phyloP scores from a whole-genome alignment of 2,888 invertebrate genomes.

The Caradrina kadenii region DNA sequence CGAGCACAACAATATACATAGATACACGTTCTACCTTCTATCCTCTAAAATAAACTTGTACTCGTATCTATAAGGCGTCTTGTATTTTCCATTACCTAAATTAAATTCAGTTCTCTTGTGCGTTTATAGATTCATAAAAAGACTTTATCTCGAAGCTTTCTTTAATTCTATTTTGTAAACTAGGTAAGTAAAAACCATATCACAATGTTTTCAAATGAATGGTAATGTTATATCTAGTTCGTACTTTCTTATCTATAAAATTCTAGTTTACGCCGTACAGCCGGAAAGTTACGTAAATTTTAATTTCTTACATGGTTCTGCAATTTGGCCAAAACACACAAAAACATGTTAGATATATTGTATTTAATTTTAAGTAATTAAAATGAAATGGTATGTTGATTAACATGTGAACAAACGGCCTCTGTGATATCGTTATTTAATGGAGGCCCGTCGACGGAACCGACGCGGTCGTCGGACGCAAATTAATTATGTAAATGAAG shows the following conservation, averaged over 20 bases:
- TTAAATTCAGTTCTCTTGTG: constrained; percentile 72
- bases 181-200: constrained; percentile 33
- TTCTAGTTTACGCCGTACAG: neutral
- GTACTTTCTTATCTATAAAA: neutral
- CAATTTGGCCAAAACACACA: constrained; percentile 1
- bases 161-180: constrained; percentile 49
- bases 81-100: constrained; percentile 77
- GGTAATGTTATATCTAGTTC: neutral
- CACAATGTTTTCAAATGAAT: constrained; percentile 16
- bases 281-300: constrained; percentile 9
- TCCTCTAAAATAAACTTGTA: constrained; percentile 57
- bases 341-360: neutral
- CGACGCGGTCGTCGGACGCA: constrained; percentile 71
- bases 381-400: constrained; percentile 31
- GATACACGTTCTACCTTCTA: constrained; percentile 48
- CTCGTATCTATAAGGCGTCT: constrained; percentile 48
- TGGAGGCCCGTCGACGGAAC: constrained; percentile 71
- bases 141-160: constrained; percentile 63
- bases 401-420: constrained; percentile 36
- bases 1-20: constrained; percentile 64
- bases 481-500: constrained; percentile 85
- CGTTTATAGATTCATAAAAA: constrained; percentile 70
- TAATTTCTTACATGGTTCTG: neutral
- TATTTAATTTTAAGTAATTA: constrained; percentile 11
- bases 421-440: constrained; percentile 70